Percentiles rank a stretch among this genome's conserved stretches.
Conservation (phyloP, 2,113 vertebrate genomes). For the Thamnaconus septentrionalis region DNA sequence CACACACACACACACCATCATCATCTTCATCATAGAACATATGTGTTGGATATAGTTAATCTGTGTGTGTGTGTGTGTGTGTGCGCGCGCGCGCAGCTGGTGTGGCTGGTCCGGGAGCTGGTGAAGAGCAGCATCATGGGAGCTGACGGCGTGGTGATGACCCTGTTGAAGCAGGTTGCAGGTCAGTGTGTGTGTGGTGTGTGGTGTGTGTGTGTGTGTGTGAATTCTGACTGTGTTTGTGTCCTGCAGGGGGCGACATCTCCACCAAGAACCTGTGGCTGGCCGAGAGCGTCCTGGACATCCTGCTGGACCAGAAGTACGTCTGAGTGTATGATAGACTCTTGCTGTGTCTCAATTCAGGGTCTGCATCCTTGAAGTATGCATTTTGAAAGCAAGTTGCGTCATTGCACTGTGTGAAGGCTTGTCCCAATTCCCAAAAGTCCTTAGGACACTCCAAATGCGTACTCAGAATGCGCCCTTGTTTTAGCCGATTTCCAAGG, state of each 20-base stretch:
- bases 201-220: too few relatives aligned
- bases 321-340: background rate
- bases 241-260: constrained; percentile 43
- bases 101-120: constrained; percentile 92
- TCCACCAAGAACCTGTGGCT: constrained; percentile 93
- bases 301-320: constrained; percentile 90
- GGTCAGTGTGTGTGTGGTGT: constrained; percentile 66
- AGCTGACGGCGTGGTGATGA: constrained; percentile 92
- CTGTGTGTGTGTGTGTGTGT: background rate
- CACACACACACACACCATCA: background rate
- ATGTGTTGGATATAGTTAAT: too few relatives aligned
- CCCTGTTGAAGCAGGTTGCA: constrained; percentile 95
- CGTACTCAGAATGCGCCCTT: too few relatives aligned
- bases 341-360: too few relatives aligned
- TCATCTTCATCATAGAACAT: too few relatives aligned
- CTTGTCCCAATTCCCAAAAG: too few relatives aligned
- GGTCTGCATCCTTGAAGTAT: background rate
- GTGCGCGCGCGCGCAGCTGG: constrained; percentile 73
- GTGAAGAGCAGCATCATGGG: constrained; percentile 92
- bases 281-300: constrained; percentile 91
- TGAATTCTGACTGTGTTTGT: too few relatives aligned
- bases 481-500: too few relatives aligned
- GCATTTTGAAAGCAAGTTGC: too few relatives aligned
- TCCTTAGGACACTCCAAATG: too few relatives aligned
- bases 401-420: too few relatives aligned